Base-by-base conservation (phyloP, 2,113 vertebrate genomes). In the Lepus europaeus region DNA sequence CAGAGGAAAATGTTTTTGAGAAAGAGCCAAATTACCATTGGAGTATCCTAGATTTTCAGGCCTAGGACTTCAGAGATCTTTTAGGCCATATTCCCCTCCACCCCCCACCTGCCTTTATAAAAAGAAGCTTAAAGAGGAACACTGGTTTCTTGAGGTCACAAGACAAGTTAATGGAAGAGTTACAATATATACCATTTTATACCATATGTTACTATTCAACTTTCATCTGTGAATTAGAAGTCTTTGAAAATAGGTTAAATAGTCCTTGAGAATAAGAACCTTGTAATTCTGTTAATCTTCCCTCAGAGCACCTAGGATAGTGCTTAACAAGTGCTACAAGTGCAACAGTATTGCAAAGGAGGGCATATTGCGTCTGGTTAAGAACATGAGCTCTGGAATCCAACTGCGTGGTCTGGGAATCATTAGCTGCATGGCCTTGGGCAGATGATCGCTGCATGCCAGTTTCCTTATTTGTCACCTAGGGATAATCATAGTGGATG, bases 271-370 rank as follows among this genome's bases (percentile, higher is more conserved):
- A 85, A 36, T 29, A 73, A 80, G 83, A 90, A 64, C 33, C 33
- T 93, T 90, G 9, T 22, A 33, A 72, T 90, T 83, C 80, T 39
- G 66, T 83, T 90, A 56, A 81, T 85, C 39, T 95, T 94, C 16
- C 23, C 29, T 92, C 27, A 6, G 0, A 51, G 29, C 64, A 68
- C 17, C 25, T 89, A 80, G 69, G 72, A n/a, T 85, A 76, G 36
- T 31, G 61, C 70, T 87, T 86, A 72, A 13, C 5, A 59, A 63
- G 61, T 66, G 61, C 25, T 89, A 0, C 51, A 69, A 49, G 84
- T 23, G 17, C 49, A 53, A 27, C 2, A n/a, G 9, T 63, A 33
- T 74, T 81, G 27, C 3, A 61, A 63, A 96, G 59, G 81, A 83
- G 33, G 23, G 14, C 19, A 49, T 95, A 8, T 19, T 85, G 73